Evolutionary conservation across 2,888 invertebrate genomes (phyloP), one percentile per base, ranked within the genome.

Genomic region (Seladonia tumulorum): DNA sequence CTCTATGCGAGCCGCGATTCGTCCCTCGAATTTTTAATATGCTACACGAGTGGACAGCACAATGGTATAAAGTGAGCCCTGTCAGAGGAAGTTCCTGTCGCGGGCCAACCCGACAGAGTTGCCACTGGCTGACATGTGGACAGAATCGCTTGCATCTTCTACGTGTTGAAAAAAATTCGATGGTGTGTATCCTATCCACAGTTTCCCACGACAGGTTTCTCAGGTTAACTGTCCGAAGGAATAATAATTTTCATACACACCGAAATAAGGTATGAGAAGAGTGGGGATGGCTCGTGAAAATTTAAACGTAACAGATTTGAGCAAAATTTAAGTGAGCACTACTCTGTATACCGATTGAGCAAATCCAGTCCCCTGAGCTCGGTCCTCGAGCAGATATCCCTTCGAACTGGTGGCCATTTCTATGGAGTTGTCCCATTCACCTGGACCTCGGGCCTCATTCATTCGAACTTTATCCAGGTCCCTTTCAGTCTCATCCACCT

Each of bases 401-500:
- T 66, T 35, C 60, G 49, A 16, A 53, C 42, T 16, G 68, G 73
- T 60, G 25, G n/a, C 12, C 35, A 25, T 22, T 70, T 35, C 84
- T 75, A 84, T 83, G 63, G 60, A 71, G 35, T 63, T 75, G 78
- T 75, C 35, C 45, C 74, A 83, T 75, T 83, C 78, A 78, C 63
- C 84, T 45, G 78, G 71, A 22, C 22, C 39, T 78, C 12, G 53
- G 74, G 71, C 49, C 76, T 66, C 71, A 25, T 81, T 82, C 76
- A n/a, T 35, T 5, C 8, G 3, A 66, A n/a, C 63, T 75, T 42
- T 74, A 18, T 47, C 70, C 60, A 53, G 49, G 42, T 78, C 49
- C 60, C 70, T 83, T 84, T 84, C 84, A 84, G 70, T 42, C 42
- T 1, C 53, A 12, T 49, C 72, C 83, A 82, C 70, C 84, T 83